These are phyloP conservation scores for Cistogaster globosa DNA, from an alignment of 2,888 invertebrate species.

Conservation along the genomic window DNA sequence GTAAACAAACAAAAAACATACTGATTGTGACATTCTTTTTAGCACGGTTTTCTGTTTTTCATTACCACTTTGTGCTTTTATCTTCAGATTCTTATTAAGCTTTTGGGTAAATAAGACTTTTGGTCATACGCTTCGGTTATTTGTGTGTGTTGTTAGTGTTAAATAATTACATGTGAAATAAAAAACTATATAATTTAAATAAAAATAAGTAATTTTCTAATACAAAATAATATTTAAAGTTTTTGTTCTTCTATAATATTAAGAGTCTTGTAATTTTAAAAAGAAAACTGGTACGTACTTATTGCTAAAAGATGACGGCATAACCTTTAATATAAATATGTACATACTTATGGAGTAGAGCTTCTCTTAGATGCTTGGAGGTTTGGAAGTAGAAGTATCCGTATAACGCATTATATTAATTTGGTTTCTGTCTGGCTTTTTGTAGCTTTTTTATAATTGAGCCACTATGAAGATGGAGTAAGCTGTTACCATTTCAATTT, in stretches of 20 bases:
- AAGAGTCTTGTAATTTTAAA: neutral
- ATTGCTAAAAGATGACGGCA: constrained; percentile 26
- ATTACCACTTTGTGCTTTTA: constrained; percentile 6
- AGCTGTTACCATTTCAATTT: no score
- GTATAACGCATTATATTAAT: neutral
- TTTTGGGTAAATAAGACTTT: constrained; percentile 24
- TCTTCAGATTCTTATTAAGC: constrained; percentile 23
- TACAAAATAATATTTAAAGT: no score
- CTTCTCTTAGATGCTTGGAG: neutral
- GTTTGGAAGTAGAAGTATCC: neutral
- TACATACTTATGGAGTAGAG: no score
- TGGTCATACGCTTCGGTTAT: constrained; percentile 4
- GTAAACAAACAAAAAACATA: constrained; percentile 49
- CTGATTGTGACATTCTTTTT: constrained; percentile 11
- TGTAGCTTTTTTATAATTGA: no score
- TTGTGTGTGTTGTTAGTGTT: constrained; percentile 1
- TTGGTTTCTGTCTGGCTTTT: neutral
- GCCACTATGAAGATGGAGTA: no score
- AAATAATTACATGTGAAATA: constrained; percentile 5
- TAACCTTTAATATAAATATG: neutral
- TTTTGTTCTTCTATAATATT: no score
- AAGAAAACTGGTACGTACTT: constrained; percentile 25
- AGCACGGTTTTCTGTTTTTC: constrained; percentile 30
- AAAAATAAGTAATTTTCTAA: neutral
- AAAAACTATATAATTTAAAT: constrained; percentile 1